These are phyloP conservation scores for Thecophora atra DNA, from an alignment of 2,888 invertebrate genomes.

Conservation along the genomic window DNA sequence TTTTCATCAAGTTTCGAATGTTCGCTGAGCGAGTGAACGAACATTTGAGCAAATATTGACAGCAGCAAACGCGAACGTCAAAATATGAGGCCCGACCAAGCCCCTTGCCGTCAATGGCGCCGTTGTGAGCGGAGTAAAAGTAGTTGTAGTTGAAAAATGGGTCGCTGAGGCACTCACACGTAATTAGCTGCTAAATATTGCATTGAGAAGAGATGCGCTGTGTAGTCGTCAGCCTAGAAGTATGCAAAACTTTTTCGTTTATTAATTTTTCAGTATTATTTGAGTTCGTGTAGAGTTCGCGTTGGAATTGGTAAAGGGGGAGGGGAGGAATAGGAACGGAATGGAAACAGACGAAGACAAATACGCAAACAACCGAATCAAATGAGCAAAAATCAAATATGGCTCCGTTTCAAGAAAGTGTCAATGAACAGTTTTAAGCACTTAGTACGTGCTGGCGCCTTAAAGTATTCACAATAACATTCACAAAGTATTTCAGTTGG, in stretches of 20 bases:
- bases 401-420: conserved; percentile 12
- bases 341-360: not conserved
- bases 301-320: not conserved
- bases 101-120: not conserved
- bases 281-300: conserved; percentile 8
- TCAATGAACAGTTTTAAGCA: conserved; percentile 25
- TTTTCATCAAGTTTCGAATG: conserved; percentile 27
- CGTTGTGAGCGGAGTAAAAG: not conserved
- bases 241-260: conserved; percentile 33
- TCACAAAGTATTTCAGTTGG: not conserved
- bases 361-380: not conserved
- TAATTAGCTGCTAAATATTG: conserved; percentile 32
- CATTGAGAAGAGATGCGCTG: not conserved
- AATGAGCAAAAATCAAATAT: conserved; percentile 17
- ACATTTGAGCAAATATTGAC: conserved; percentile 63
- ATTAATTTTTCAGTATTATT: conserved; percentile 31
- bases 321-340: not conserved
- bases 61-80: conserved; percentile 53
- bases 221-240: conserved; percentile 18
- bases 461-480: not conserved
- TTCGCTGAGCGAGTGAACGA: conserved; percentile 42
- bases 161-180: conserved; percentile 21
- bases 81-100: not conserved
- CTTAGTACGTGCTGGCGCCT: conserved; percentile 9
- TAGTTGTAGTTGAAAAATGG: conserved; percentile 21